Evolutionary conservation across 1,140 invertebrate species (phyloP).

Genomic region (Dreissena polymorpha): DNA sequence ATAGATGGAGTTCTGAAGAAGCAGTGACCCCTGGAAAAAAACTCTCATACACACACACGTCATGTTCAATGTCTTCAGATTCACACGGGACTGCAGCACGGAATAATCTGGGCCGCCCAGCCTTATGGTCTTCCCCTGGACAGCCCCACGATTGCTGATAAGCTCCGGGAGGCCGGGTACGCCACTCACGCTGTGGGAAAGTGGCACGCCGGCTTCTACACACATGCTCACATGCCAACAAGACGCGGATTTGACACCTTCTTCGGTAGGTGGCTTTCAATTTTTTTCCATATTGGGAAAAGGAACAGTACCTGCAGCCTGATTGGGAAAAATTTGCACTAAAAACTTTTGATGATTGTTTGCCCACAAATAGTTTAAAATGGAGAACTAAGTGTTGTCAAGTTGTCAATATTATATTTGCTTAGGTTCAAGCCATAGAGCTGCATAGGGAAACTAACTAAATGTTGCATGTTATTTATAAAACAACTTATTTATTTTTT

Average conservation of each 20-base stretch:
- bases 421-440: too few species aligned
- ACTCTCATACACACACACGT: background rate
- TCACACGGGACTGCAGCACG: conserved; percentile 74
- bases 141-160: conserved; percentile 74
- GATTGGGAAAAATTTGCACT: too few species aligned
- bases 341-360: too few species aligned
- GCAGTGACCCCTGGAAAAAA: background rate
- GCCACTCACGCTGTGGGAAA: conserved; percentile 77
- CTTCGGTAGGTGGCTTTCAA: conserved; percentile 64
- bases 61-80: conserved; percentile 46
- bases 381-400: too few species aligned
- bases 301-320: too few species aligned
- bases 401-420: too few species aligned
- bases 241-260: conserved; percentile 78
- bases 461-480: too few species aligned
- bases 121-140: conserved; percentile 73
- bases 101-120: conserved; percentile 65
- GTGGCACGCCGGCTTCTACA: conserved; percentile 79
- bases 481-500: too few species aligned
- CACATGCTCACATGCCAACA: conserved; percentile 72
- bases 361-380: too few species aligned
- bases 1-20: too few species aligned
- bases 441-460: too few species aligned
- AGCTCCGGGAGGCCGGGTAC: conserved; percentile 72
- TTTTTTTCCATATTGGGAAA: background rate